These are phyloP conservation scores for Hydrozoanthus gracilis DNA, from an alignment of 92 coral and sea anemone species.

Conservation along the genomic window DNA sequence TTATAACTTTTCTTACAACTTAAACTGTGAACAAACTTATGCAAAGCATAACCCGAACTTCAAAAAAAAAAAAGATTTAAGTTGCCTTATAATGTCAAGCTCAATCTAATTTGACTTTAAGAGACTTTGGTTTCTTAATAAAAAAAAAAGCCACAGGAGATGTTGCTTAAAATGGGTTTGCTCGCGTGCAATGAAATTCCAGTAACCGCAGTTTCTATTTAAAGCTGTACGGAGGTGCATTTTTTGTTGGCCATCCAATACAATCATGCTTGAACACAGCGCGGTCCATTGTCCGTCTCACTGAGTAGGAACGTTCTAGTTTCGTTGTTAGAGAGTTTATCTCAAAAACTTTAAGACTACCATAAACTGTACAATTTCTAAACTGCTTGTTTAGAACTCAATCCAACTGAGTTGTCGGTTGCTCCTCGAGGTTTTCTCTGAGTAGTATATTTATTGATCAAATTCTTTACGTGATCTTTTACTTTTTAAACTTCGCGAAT, in stretches of 20 bases:
- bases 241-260: background rate
- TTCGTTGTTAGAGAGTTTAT: background rate
- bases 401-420: background rate
- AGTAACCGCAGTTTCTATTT: background rate
- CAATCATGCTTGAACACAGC: background rate
- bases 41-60: background rate
- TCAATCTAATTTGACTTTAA: background rate
- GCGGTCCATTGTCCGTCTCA: conserved; percentile 7
- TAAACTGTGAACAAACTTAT: conserved; percentile 15
- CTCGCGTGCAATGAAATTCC: conserved; percentile 28
- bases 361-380: background rate
- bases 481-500: background rate
- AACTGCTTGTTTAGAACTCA: background rate
- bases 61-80: background rate
- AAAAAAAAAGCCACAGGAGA: background rate
- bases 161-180: background rate
- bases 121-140: conserved; percentile 3
- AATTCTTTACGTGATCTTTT: background rate
- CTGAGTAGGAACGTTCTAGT: conserved; percentile 13
- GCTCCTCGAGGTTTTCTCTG: background rate
- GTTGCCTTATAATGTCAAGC: background rate
- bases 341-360: background rate
- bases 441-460: background rate
- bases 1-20: background rate
- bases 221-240: conserved; percentile 12